phyloP scores from a whole-genome alignment of 2,113 vertebrate genomes.

The Lanius collurio region DNA sequence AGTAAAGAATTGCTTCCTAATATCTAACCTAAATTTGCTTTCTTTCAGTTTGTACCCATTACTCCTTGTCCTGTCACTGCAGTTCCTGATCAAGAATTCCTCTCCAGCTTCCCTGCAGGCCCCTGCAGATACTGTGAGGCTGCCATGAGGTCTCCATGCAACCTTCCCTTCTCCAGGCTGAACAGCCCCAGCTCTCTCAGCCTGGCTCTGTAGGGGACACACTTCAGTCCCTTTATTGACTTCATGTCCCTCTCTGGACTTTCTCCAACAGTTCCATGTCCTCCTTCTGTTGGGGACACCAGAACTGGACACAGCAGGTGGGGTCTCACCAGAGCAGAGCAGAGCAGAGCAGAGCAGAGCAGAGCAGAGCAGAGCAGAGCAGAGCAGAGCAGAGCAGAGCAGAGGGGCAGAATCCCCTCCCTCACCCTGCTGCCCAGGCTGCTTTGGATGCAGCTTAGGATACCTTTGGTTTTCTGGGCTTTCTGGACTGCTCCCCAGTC shows the following conservation, averaged over 20 bases:
- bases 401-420: not conserved
- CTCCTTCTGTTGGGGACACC: no score
- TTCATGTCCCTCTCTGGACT: no score
- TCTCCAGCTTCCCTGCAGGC: not conserved
- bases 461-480: accelerated
- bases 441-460: not conserved
- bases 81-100: not conserved
- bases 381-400: not conserved
- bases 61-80: not conserved
- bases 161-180: no score
- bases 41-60: not conserved
- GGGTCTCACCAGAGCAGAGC: not conserved
- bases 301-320: no score
- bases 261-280: no score
- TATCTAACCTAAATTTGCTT: not conserved
- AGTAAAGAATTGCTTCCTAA: not conserved
- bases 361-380: not conserved
- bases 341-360: not conserved
- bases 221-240: no score
- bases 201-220: no score
- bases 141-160: no score
- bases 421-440: accelerated
- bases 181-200: no score
- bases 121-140: not conserved
- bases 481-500: not conserved